These are phyloP conservation scores for Cetonia aurata DNA, from an alignment of 2,888 invertebrate genomes.

Conservation along the genomic window DNA sequence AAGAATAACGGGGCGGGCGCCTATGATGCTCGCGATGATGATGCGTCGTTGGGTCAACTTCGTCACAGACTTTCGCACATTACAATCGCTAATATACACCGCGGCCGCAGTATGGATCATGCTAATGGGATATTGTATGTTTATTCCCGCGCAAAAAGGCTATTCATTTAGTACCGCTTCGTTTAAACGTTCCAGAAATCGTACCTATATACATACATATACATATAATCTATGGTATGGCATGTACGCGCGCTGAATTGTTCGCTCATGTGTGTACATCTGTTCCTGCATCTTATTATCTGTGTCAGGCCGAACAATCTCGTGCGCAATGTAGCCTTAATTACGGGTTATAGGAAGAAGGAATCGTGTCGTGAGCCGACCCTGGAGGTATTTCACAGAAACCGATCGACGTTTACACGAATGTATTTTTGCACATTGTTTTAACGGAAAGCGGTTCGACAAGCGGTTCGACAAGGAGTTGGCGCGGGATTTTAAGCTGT, in stretches of 20 bases:
- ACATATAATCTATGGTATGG: background rate
- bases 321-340: constrained; percentile 31
- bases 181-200: background rate
- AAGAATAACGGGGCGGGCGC: no score
- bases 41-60: constrained; percentile 1
- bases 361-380: constrained; percentile 25
- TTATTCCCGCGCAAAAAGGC: constrained; percentile 45
- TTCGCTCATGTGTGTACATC: background rate
- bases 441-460: background rate
- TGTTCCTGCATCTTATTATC: constrained; percentile 29
- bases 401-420: constrained; percentile 7
- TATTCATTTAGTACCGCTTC: constrained; percentile 45
- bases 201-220: constrained; percentile 9
- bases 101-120: constrained; percentile 18
- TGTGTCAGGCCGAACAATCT: constrained; percentile 24
- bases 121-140: constrained; percentile 44
- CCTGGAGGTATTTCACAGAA: constrained; percentile 9
- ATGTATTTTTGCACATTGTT: constrained; percentile 10
- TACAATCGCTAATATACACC: constrained; percentile 15
- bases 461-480: no score
- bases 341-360: constrained; percentile 16
- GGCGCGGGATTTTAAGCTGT: no score
- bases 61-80: constrained; percentile 7
- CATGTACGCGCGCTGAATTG: background rate
- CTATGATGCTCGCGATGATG: background rate